Evolutionary conservation across 2,888 invertebrate species (phyloP).

Genomic region (Xestia xanthographa): DNA sequence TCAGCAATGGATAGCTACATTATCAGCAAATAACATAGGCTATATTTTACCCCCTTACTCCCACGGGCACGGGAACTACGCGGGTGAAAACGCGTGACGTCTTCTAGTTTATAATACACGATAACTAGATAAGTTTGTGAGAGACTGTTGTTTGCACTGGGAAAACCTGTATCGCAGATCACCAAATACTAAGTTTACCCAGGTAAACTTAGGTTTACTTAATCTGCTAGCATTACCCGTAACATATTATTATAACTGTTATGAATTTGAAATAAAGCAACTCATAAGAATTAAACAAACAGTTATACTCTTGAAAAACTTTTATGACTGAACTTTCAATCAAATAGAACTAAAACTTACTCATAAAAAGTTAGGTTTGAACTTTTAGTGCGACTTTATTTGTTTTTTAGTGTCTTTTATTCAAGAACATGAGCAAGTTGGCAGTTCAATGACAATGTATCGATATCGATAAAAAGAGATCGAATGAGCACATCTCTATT

Average conservation of each 20-base stretch:
- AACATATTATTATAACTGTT: background rate
- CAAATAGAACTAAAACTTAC: slow-evolving; percentile 33
- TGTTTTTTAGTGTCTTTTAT: slow-evolving; percentile 5
- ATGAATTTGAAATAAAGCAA: background rate
- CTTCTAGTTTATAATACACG: too few relatives aligned
- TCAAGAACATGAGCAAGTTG: background rate
- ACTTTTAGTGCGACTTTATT: background rate
- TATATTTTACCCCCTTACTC: too few relatives aligned
- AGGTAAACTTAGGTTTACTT: too few relatives aligned
- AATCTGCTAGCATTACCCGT: too few relatives aligned
- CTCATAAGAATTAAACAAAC: slow-evolving; percentile 15
- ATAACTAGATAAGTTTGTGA: too few relatives aligned
- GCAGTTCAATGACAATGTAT: background rate
- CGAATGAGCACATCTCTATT: background rate
- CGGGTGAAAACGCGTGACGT: too few relatives aligned
- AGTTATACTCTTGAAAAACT: slow-evolving; percentile 1
- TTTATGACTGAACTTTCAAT: slow-evolving; percentile 48
- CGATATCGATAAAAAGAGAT: slow-evolving; percentile 5
- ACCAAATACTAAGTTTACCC: too few relatives aligned
- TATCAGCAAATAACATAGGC: too few relatives aligned
- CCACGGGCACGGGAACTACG: too few relatives aligned
- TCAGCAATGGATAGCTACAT: too few relatives aligned
- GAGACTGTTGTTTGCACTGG: too few relatives aligned
- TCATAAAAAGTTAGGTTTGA: slow-evolving; percentile 27
- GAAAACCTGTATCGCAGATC: too few relatives aligned